A percentile compares a stretch with the other conserved stretches of the same genome.
These are phyloP conservation scores for Sinocyclocheilus grahami DNA, from an alignment of 2,113 vertebrate genomes.

Conservation along the genomic window DNA sequence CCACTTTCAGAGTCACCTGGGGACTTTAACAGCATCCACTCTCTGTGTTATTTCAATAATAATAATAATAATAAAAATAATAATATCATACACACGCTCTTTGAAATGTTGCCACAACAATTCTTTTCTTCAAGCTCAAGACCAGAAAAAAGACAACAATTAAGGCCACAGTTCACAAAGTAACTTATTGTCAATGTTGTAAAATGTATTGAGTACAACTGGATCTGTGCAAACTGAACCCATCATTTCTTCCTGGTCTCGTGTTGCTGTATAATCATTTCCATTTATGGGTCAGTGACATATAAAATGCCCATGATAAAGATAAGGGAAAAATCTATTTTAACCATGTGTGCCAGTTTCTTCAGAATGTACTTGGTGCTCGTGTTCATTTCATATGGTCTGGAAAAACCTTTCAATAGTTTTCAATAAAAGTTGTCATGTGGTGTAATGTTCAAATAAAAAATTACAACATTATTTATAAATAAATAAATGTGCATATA, in stretches of 20 bases:
- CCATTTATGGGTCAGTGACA: constrained; percentile 6
- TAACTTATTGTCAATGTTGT: constrained; percentile 43
- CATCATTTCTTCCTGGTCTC: constrained; percentile 1
- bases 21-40: no score
- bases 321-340: not conserved
- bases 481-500: no score
- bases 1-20: no score
- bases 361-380: not conserved
- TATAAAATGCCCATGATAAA: not conserved
- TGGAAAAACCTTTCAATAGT: no score
- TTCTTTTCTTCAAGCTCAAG: not conserved
- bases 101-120: not conserved
- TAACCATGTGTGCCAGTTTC: not conserved
- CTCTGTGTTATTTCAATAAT: no score
- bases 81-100: no score
- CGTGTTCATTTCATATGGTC: not conserved
- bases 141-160: not conserved
- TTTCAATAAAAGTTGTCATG: no score
- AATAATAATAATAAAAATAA: no score
- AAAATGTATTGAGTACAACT: constrained; percentile 3
- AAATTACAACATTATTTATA: no score
- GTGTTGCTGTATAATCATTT: constrained; percentile 29
- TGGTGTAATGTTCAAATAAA: no score
- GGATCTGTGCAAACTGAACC: not conserved
- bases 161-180: constrained; percentile 46